Conservation (phyloP, 2,797 vertebrate genomes). For the Moxostoma hubbsi region DNA sequence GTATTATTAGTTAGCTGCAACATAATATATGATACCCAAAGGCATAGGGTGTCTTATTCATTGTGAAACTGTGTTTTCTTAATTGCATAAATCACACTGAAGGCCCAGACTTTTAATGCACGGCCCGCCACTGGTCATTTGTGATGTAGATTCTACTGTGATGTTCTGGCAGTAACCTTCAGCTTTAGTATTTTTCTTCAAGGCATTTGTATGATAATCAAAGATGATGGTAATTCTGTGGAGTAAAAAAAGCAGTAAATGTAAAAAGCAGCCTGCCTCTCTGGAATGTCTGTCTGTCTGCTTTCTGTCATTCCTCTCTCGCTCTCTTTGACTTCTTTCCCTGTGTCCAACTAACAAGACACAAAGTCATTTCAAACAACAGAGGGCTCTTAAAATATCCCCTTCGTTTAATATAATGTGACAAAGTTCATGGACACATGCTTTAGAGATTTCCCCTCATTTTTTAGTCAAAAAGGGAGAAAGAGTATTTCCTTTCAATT, state of each 20-base stretch:
- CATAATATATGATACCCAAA: no score
- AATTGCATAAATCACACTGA: no score
- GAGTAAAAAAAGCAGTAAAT: slow-evolving; percentile 13
- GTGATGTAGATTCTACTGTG: background rate
- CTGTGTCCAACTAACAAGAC: slow-evolving; percentile 44
- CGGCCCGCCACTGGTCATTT: background rate
- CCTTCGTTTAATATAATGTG: slow-evolving; percentile 41
- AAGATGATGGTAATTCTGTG: slow-evolving; percentile 40
- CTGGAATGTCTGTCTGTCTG: slow-evolving; percentile 42
- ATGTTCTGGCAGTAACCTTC: background rate
- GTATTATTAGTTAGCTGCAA: no score
- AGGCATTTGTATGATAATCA: slow-evolving; percentile 34
- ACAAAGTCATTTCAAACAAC: slow-evolving; percentile 44
- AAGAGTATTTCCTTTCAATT: slow-evolving; percentile 51
- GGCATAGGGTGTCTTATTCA: no score
- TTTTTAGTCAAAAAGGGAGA: slow-evolving; percentile 38
- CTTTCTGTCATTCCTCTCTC: slow-evolving; percentile 24
- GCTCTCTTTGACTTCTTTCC: slow-evolving; percentile 30
- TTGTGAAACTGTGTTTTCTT: no score
- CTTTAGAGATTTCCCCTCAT: slow-evolving; percentile 49
- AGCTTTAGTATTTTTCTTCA: background rate
- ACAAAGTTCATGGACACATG: slow-evolving; percentile 45
- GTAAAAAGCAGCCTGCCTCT: background rate
- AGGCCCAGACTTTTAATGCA: no score
- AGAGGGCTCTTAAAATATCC: slow-evolving; percentile 54